Conservation (phyloP, 2,113 vertebrate species). For the Bubo scandiacus region DNA sequence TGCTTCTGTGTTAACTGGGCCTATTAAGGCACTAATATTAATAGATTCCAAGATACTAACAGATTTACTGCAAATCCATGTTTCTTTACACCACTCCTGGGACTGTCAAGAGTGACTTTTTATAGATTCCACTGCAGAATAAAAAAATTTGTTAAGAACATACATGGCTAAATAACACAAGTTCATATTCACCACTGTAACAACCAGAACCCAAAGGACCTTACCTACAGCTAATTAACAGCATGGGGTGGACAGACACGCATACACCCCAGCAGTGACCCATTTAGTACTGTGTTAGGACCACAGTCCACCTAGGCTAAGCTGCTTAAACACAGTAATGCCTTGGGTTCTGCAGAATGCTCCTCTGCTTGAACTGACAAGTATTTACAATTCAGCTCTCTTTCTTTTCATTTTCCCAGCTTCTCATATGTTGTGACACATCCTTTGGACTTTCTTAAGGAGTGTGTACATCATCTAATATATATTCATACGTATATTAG, state of each 20-base stretch:
- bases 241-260: not conserved
- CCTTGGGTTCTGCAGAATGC: conserved; percentile 24
- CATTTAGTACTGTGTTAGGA: conserved; percentile 22
- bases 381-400: not conserved
- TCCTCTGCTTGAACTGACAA: conserved; percentile 6
- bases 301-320: conserved; percentile 41
- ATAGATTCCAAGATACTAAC: not conserved
- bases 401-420: not conserved
- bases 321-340: conserved; percentile 54
- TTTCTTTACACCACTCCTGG: not conserved
- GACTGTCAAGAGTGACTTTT: not conserved
- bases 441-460: not conserved
- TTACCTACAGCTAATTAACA: not conserved
- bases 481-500: not conserved
- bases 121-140: not conserved
- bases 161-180: not conserved
- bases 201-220: not conserved
- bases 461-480: not conserved
- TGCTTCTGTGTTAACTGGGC: not conserved
- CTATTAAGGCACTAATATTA: not conserved
- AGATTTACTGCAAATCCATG: not conserved
- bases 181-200: not conserved
- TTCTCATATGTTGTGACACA: not conserved
- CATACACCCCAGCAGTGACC: conserved; percentile 7
- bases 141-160: not conserved